Evolutionary conservation across 2,113 vertebrate species (phyloP).

Genomic region (Megaptera novaeangliae): DNA sequence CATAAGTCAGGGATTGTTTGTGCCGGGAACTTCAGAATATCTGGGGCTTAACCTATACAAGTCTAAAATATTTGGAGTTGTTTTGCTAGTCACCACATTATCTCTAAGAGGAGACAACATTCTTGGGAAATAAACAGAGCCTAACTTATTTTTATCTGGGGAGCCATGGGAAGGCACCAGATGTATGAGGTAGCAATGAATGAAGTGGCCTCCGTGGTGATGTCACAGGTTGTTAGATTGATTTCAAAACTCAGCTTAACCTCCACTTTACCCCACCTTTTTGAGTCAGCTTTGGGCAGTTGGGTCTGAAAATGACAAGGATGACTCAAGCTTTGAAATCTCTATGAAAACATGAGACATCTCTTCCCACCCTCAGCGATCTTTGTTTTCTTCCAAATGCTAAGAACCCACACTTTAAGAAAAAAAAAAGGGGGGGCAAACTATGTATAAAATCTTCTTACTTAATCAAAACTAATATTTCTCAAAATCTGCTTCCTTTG

Average conservation of each 20-base stretch:
- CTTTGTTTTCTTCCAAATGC: conserved; percentile 42
- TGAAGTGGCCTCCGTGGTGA: background rate
- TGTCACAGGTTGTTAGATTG: background rate
- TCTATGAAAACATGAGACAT: conserved; percentile 58
- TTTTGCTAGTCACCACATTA: background rate
- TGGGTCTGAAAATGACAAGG: conserved; percentile 76
- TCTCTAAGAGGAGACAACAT: background rate
- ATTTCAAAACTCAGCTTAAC: conserved; percentile 23
- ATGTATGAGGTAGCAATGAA: background rate
- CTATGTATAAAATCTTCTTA: background rate
- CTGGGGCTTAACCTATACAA: background rate
- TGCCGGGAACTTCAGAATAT: background rate
- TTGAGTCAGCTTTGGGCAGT: conserved; percentile 78
- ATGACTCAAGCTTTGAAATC: conserved; percentile 68
- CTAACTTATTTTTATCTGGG: background rate
- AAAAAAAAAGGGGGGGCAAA: background rate
- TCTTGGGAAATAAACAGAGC: background rate
- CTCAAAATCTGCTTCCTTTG: background rate
- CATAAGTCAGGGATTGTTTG: background rate
- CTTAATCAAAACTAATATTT: conserved; percentile 16
- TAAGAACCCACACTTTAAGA: background rate
- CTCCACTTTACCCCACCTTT: background rate
- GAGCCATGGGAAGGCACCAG: background rate
- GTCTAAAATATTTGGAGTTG: background rate
- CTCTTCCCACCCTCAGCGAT: background rate